phyloP scores from a whole-genome alignment of 1,140 invertebrate species.

The Trichonephila clavipes region DNA sequence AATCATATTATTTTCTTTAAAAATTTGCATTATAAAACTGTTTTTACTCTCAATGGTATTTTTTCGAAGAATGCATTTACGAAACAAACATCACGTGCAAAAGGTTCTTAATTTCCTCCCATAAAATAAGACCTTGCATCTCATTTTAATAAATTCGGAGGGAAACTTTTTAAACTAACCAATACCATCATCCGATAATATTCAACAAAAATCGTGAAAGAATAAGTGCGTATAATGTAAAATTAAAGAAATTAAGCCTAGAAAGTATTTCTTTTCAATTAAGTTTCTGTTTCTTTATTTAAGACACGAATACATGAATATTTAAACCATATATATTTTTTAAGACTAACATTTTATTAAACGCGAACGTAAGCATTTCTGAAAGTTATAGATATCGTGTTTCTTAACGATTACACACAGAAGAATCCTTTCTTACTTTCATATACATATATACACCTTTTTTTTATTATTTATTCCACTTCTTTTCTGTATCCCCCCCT shows the following conservation, averaged over 20 bases:
- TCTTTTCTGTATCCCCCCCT: background rate
- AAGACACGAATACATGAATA: constrained; percentile 52
- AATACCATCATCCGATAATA: background rate
- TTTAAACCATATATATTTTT: constrained; percentile 1
- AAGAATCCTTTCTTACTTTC: constrained; percentile 11
- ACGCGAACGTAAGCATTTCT: background rate
- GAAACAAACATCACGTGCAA: too few species aligned
- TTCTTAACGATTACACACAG: constrained; percentile 21
- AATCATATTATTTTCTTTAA: too few species aligned
- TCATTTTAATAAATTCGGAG: constrained; percentile 4
- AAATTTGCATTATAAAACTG: too few species aligned
- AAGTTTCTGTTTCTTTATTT: constrained; percentile 1
- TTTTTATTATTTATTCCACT: background rate
- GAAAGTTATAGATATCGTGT: constrained; percentile 7
- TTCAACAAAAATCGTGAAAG: background rate
- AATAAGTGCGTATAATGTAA: background rate
- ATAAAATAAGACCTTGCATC: background rate
- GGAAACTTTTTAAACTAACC: background rate
- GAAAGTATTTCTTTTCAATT: constrained; percentile 44
- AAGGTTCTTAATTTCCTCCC: too few species aligned
- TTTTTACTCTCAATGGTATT: too few species aligned
- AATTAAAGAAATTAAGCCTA: constrained; percentile 12
- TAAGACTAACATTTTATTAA: constrained; percentile 18
- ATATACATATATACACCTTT: constrained; percentile 1
- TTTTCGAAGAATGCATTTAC: too few species aligned